phyloP scores from a whole-genome alignment of 2,888 invertebrate genomes.

The Papilio elwesi region DNA sequence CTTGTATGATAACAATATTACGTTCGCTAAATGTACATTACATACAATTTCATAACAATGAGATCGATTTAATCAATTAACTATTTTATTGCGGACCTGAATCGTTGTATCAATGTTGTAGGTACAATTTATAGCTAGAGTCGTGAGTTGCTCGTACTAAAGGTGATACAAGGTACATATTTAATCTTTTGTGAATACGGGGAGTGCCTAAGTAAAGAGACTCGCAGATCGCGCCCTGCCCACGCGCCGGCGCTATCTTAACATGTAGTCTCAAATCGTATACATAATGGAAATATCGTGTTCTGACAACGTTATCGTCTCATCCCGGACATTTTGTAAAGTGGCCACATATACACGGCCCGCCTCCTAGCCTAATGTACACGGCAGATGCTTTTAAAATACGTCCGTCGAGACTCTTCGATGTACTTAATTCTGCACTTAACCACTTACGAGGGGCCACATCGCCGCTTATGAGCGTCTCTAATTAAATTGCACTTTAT shows the following conservation, averaged over 20 bases:
- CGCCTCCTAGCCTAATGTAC: slow-evolving; percentile 60
- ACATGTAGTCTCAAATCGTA: slow-evolving; percentile 84
- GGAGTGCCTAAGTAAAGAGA: slow-evolving; percentile 57
- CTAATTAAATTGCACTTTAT: slow-evolving; percentile 44
- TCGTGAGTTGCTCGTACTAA: slow-evolving; percentile 25
- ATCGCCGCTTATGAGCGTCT: slow-evolving; percentile 40
- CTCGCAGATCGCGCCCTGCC: slow-evolving; percentile 65
- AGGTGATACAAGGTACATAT: slow-evolving; percentile 33
- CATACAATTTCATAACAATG: slow-evolving; percentile 78
- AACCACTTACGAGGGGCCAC: slow-evolving; percentile 55
- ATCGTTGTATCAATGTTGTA: slow-evolving; percentile 64
- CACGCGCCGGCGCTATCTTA: slow-evolving; percentile 72
- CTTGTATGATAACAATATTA: slow-evolving; percentile 83
- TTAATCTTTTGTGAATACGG: slow-evolving; percentile 55
- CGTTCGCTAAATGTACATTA: slow-evolving; percentile 63
- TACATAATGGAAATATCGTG: slow-evolving; percentile 85
- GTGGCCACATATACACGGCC: slow-evolving; percentile 75
- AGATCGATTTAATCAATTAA: slow-evolving; percentile 78
- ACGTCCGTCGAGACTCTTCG: slow-evolving; percentile 60
- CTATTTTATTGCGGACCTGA: slow-evolving; percentile 67
- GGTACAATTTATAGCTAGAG: slow-evolving; percentile 32
- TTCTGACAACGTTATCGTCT: slow-evolving; percentile 83
- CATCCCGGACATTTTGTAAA: slow-evolving; percentile 83
- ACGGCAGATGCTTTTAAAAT: slow-evolving; percentile 61
- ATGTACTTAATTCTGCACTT: slow-evolving; percentile 67